Evolutionary conservation across 2,113 vertebrate genomes (phyloP), one percentile per base, ranked within the genome.

Genomic region (Hystrix cristata): DNA sequence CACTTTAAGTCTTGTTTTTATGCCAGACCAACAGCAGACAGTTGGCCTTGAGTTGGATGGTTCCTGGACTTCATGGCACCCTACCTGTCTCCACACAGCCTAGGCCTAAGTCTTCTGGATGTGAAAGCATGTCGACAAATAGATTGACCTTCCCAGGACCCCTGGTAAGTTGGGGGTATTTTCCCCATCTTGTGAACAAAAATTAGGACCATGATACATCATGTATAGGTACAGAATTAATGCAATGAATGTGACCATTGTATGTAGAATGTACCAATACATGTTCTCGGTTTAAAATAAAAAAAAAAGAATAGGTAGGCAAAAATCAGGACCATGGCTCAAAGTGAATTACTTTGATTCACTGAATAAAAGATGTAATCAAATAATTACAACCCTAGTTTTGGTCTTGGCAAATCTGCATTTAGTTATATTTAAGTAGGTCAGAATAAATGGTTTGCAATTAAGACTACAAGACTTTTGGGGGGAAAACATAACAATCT

Each of bases 161-260:
- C 34, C 43, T 95, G 53, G 16, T 59, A 85, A 96, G 38, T 51
- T 92, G 46, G 71, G 38, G 64, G 46, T 95, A 53, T 87, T 92
- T 81, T 80, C n/a, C 43, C 65, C 12, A 94, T 87, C 38, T 96
- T 95, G 9, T 38, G 92, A 92, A 87, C 43, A 89, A 96, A 87
- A 92, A 67, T 94, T 72, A 92, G 74, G 19, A 79, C 19, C 23
- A 79, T 8, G 38, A 38, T 38, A 38, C 38, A 38, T 38, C 38
- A 38, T 38, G 38, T 38, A 38, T 38, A 38, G 38, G 38, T 38
- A 38, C 38, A 38, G 38, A 38, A 38, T 38, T 38, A 38, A 38
- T 38, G 38, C 38, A 38, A 38, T 38, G 38, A 38, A 38, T 38
- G 38, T 38, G 38, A 38, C 38, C 38, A 38, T 38, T 38, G 38